Conservation (phyloP, 2,888 invertebrate genomes). For the Philaethria dido region DNA sequence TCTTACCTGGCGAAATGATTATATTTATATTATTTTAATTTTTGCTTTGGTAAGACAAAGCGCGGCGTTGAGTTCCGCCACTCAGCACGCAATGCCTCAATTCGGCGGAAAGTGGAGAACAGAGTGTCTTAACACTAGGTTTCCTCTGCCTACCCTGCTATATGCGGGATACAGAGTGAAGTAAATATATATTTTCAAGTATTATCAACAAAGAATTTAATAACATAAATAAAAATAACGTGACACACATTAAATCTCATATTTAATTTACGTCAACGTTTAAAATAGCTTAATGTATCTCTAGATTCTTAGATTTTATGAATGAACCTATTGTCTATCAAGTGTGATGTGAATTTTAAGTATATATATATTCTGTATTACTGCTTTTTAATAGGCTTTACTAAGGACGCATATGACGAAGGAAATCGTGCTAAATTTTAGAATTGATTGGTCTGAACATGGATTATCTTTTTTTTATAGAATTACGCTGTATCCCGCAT, state of each 20-base stretch:
- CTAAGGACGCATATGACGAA: slow-evolving; percentile 32
- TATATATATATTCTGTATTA: slow-evolving; percentile 17
- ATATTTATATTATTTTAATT: no score
- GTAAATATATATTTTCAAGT: no score
- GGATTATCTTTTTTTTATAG: not conserved
- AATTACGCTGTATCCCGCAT: no score
- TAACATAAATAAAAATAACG: slow-evolving; percentile 41
- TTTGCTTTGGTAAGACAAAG: no score
- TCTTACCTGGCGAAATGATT: no score
- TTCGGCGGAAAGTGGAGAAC: no score
- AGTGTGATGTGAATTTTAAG: slow-evolving; percentile 44
- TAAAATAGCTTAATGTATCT: slow-evolving; percentile 28
- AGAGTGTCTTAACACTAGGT: no score
- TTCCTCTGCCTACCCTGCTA: no score
- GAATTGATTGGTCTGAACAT: not conserved
- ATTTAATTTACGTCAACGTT: slow-evolving; percentile 20
- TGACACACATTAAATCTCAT: slow-evolving; percentile 19
- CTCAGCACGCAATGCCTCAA: no score
- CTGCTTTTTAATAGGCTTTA: slow-evolving; percentile 27
- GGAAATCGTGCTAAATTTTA: slow-evolving; percentile 19
- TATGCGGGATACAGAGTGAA: no score
- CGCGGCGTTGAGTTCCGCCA: no score
- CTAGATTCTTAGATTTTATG: slow-evolving; percentile 55
- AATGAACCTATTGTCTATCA: slow-evolving; percentile 62
- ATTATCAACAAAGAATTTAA: no score